phyloP scores from a whole-genome alignment of 2,113 vertebrate genomes.

The Chloropsis hardwickii region DNA sequence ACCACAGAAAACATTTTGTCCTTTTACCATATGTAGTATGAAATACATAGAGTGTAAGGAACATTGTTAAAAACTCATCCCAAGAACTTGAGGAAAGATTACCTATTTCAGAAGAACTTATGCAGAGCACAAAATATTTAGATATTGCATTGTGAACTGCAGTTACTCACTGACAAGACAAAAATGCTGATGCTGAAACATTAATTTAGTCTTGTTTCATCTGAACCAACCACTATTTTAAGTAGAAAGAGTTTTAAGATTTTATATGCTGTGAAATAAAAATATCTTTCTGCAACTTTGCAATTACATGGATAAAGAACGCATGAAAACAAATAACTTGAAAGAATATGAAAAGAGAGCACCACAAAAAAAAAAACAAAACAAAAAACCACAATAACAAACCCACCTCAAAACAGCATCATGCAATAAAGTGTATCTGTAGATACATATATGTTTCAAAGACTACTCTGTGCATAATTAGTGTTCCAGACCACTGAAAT shows the following conservation, averaged over 20 bases:
- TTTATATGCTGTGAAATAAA: neutral
- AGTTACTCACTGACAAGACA: neutral
- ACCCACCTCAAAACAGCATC: neutral
- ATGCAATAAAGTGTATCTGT: neutral
- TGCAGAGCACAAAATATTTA: neutral
- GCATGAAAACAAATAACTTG: neutral
- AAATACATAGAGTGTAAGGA: neutral
- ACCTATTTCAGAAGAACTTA: neutral
- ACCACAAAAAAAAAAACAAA: rapidly evolving
- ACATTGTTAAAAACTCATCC: neutral
- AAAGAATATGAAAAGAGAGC: neutral
- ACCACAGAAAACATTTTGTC: neutral
- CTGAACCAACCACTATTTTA: neutral
- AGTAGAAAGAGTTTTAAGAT: neutral
- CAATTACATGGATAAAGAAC: neutral
- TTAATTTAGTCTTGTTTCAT: neutral
- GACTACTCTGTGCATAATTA: neutral
- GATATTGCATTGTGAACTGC: neutral
- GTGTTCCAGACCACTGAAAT: neutral
- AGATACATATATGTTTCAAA: neutral
- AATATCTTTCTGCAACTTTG: neutral
- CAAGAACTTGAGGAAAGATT: neutral
- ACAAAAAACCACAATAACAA: no score
- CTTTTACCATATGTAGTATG: neutral
- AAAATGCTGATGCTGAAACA: neutral